Evolutionary conservation across 2,113 vertebrate species (phyloP), one percentile per base, ranked within the genome.

Genomic region (Physeter macrocephalus): DNA sequence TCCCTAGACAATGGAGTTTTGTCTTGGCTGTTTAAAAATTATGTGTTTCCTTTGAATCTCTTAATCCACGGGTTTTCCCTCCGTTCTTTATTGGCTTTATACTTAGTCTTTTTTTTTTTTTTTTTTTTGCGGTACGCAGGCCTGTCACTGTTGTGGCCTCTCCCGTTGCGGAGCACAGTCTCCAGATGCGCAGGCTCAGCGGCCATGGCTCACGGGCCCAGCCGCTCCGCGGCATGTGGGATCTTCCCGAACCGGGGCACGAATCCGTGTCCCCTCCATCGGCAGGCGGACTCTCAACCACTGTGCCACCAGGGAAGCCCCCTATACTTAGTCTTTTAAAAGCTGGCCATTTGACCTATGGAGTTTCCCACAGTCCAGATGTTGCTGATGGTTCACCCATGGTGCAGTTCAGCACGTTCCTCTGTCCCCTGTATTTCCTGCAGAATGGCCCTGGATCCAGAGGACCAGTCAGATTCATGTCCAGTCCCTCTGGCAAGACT

Each of bases 351-450:
- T 57, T 67, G 59, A 34, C 43, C 31, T 71, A 0, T n/a, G 27
- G 64, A 8, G 18, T 71, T 77, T n/a, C 21, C 62, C 57, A 67
- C 31, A 54, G 7, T 31, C 59, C 59, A 18, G 43, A 18, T 83
- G 72, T 17, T 86, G 41, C 64, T 69, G 39, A 61, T 2, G 34
- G 54, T 1, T 57, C 13, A 61, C 46, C 31, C 21, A 0, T 9
- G 13, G 23, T 49, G 1, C 3, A 54, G 41, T 54, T 66, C 3
- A 11, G 0, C 23, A 5, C 0, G 3, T 21, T 8, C 39, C 20
- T 67, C 27, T 31, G 31, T 25, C 59, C 29, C 52, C 27, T 62
- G 4, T 49, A 27, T 66, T 15, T 57, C 54, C 57, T 85, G 43
- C 5, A 69, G 10, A 46, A 27, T 20, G 49, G 59, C 46, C 59